A percentile compares a stretch with the other conserved stretches of the same genome.
These are phyloP conservation scores for Acanthosepion lycidas DNA, from an alignment of 2,888 invertebrate genomes.

Conservation along the genomic window DNA sequence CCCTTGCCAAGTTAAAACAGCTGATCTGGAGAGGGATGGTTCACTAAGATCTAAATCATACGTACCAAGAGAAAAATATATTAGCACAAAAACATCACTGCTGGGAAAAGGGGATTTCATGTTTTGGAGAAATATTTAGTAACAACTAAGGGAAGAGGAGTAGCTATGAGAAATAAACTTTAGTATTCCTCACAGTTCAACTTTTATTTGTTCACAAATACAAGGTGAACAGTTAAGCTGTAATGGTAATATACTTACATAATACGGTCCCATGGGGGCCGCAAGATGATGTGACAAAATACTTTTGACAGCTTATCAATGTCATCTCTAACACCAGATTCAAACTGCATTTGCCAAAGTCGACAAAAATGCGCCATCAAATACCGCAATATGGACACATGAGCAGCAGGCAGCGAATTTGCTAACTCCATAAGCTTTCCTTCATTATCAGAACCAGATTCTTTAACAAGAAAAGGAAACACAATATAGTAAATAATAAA, in stretches of 20 bases:
- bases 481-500: too few relatives aligned
- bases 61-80: too few relatives aligned
- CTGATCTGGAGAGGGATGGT: too few relatives aligned
- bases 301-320: slow-evolving; percentile 79
- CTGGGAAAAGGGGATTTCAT: too few relatives aligned
- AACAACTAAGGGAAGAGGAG: too few relatives aligned
- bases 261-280: slow-evolving; percentile 85
- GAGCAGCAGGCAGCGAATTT: slow-evolving; percentile 79
- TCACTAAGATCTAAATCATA: too few relatives aligned
- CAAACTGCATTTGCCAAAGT: slow-evolving; percentile 82
- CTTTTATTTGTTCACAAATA: background rate
- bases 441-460: slow-evolving; percentile 44
- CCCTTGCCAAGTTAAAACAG: too few relatives aligned
- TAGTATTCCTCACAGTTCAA: background rate
- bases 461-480: background rate
- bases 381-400: slow-evolving; percentile 80
- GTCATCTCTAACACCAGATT: slow-evolving; percentile 80
- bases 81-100: too few relatives aligned
- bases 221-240: background rate
- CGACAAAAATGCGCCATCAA: slow-evolving; percentile 84
- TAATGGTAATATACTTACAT: slow-evolving; percentile 78
- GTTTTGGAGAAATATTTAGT: too few relatives aligned
- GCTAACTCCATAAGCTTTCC: slow-evolving; percentile 62
- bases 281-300: slow-evolving; percentile 83
- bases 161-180: background rate